Evolutionary conservation across 2,888 invertebrate species (phyloP).

Genomic region (Spisula solida): DNA sequence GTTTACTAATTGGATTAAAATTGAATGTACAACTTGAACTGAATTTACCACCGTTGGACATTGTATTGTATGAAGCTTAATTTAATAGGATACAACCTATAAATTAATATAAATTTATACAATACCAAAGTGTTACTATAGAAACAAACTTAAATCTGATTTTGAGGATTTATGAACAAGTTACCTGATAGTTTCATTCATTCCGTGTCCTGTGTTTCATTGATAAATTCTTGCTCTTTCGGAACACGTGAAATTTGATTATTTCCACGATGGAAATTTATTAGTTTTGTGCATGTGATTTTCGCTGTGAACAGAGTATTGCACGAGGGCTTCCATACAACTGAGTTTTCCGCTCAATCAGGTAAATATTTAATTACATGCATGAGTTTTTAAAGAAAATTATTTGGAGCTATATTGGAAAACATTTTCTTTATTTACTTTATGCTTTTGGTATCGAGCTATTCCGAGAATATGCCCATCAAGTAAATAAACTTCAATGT

Average conservation of each 20-base stretch:
- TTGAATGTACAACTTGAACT: background rate
- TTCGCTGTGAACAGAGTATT: background rate
- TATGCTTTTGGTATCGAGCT: too few species aligned
- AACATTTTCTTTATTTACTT: too few species aligned
- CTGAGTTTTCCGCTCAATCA: background rate
- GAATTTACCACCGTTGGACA: background rate
- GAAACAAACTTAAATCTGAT: background rate
- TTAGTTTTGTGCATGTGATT: background rate
- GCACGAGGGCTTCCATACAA: background rate
- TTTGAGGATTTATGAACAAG: too few species aligned
- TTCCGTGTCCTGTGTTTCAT: background rate
- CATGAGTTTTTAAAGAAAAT: background rate
- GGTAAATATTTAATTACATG: background rate
- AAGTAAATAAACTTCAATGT: too few species aligned
- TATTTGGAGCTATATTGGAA: too few species aligned
- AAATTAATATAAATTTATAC: background rate
- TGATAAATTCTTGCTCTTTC: background rate
- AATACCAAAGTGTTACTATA: background rate
- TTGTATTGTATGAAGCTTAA: background rate
- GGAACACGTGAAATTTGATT: background rate
- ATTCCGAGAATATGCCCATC: too few species aligned
- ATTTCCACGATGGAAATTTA: background rate
- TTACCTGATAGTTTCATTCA: too few species aligned
- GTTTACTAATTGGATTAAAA: conserved; percentile 19
- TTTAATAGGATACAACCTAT: too few species aligned